Evolutionary conservation across 1,140 invertebrate species (phyloP), one percentile per base, ranked within the genome.

Genomic region (Mercenaria mercenaria): DNA sequence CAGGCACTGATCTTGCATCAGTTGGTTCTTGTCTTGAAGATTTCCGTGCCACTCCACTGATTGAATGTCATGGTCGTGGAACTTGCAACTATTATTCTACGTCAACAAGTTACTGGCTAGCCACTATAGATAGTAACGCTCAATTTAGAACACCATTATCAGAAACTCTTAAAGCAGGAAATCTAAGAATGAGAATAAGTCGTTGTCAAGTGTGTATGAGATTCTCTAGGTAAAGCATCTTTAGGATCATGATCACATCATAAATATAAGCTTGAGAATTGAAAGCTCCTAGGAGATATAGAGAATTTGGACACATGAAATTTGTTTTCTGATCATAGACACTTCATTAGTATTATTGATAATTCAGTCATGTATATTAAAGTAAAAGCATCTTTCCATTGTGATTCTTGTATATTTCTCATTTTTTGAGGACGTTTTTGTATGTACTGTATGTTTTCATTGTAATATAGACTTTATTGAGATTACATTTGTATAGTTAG

Each of bases 31-130:
- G 99, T 95, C 96, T 99, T 81, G 98, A 99, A 97, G 98, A 99
- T 95, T 99, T 99, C 97, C 97, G 99, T 74, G 97, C 98, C 37
- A 97, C 98, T 52, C 99, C 99, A 80, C 99, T 99, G 96, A 98
- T 99, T 91, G 99, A 99, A 96, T 99, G 99, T 95, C 95, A 95
- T 52, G 95, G 95, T 26, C 89, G 90, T 29, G 96, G 96, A 61
- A 93, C 93, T 0, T 96, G 96, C 90, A 95, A 96, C 90, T 95
- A 96, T 88, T 96, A 95, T 67, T 94, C 95, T 29, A 94, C 94
- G 10, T 98, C 99, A 96, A 98, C 99, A 94, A 99, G 98, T 95
- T 99, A 99, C 97, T 99, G 99, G 99, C 96, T 99, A 94, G 98
- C 99, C 15, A 99, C 98, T 1, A 98, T 99, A 91, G 98, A 99